phyloP scores from a whole-genome alignment of 2,888 invertebrate species.

The Pseudolycoriella hygida region DNA sequence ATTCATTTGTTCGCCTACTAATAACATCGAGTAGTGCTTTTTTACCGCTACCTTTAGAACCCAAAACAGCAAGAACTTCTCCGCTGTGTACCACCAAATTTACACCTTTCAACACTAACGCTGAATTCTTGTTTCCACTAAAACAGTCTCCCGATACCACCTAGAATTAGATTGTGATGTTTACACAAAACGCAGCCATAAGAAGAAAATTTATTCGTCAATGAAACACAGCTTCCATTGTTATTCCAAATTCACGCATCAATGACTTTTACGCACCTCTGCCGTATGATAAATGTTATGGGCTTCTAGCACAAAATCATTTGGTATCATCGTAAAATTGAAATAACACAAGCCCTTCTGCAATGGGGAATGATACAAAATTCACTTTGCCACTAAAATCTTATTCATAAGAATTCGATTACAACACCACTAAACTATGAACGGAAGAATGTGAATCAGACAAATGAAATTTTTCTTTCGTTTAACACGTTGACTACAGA shows the following conservation, averaged over 20 bases:
- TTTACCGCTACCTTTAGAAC: conserved; percentile 93
- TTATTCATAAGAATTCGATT: conserved; percentile 4
- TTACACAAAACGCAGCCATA: conserved; percentile 1
- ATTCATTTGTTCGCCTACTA: conserved; percentile 58
- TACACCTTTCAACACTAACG: conserved; percentile 81
- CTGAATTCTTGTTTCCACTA: conserved; percentile 62
- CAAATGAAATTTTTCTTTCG: too few relatives aligned
- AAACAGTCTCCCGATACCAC: conserved; percentile 63
- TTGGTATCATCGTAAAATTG: conserved; percentile 42
- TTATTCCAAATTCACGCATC: too few relatives aligned
- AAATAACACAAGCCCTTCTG: too few relatives aligned
- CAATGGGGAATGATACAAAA: too few relatives aligned
- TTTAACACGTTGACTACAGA: too few relatives aligned
- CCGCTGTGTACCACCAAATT: conserved; percentile 81
- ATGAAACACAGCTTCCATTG: too few relatives aligned
- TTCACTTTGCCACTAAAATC: conserved; percentile 17
- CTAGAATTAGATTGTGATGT: conserved; percentile 26
- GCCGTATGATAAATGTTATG: conserved; percentile 80
- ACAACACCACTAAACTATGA: not conserved
- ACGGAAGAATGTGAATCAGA: too few relatives aligned
- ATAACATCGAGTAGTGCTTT: conserved; percentile 87
- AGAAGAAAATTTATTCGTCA: too few relatives aligned
- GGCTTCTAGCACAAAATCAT: conserved; percentile 73
- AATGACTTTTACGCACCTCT: conserved; percentile 38
- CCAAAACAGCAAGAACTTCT: conserved; percentile 82